Base-by-base conservation (phyloP, 23 tunicate species). In the Clavelina lepadiformis region DNA sequence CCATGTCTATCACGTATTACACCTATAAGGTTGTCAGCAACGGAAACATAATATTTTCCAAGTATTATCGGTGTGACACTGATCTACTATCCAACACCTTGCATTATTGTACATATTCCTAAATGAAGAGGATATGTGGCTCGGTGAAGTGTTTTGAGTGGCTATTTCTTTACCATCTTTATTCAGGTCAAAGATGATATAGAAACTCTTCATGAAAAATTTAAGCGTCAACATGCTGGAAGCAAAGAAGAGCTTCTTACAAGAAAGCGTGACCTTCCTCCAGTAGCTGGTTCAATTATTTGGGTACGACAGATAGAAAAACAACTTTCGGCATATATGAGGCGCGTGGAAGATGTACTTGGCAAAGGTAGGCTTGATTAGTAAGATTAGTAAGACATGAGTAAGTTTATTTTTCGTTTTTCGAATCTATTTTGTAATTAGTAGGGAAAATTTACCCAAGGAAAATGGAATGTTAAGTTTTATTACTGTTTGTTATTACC, bases 301-400 rank as follows among this genome's bases (percentile, higher is more conserved):
- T 93, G 98, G 98, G 98, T 88, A 0, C 66, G 88, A 22, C 98
- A 93, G 69, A 93, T 93, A 28, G 98, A 93, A 63, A 35, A 78
- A 27, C 86, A 93, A 55, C 44, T 93, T 33, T 51, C 76, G 6
- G 86, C 88, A 18, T 93, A 93, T 79, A 83, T 93, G 93, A 67
- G 81, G 24, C 46, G 98, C 3, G 98, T 93, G 28, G 98, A 93
- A 61, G 98, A 93, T 79, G 98, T 93, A 22, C 78, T 93, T n/a
- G 98, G 98, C 31, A 93, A 93, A 84, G 94, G 96, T 88, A 19
- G 11, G 58, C 35, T 21, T 5, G 4, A 0, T 1, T n/a, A n/a
- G n/a, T n/a, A n/a, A n/a, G n/a, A n/a, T n/a, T n/a, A n/a, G n/a
- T n/a, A n/a, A n/a, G n/a, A n/a, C n/a, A n/a, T n/a, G n/a, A n/a